Conservation (phyloP, 35 echinoderm and acorn worm genomes). For the Stichopus chloronotus region DNA sequence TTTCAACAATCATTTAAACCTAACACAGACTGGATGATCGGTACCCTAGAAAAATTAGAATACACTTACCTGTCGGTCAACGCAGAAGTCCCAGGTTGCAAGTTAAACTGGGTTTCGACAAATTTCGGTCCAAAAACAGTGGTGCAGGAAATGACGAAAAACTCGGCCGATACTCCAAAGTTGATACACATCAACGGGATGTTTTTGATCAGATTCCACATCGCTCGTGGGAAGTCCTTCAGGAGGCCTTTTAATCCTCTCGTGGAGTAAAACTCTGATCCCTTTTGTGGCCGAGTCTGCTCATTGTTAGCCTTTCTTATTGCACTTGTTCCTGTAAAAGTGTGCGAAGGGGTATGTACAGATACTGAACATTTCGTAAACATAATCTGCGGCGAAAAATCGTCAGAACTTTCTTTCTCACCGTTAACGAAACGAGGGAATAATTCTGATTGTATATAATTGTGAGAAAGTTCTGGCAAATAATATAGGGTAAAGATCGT, state of each 20-base stretch:
- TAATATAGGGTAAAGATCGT: too few species aligned
- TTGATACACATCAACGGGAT: slow-evolving; percentile 72
- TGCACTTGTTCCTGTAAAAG: slow-evolving; percentile 21
- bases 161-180: slow-evolving; percentile 40
- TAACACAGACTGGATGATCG: too few species aligned
- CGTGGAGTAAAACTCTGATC: slow-evolving; percentile 43
- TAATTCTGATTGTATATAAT: too few species aligned
- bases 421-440: too few species aligned
- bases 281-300: slow-evolving; percentile 23
- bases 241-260: slow-evolving; percentile 19
- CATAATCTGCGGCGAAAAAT: too few species aligned
- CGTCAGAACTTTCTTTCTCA: too few species aligned
- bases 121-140: slow-evolving; percentile 70
- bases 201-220: slow-evolving; percentile 54
- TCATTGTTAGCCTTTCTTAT: slow-evolving; percentile 20
- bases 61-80: slow-evolving; percentile 47
- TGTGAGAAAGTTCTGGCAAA: too few species aligned
- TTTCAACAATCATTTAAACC: too few species aligned
- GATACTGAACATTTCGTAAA: neutral
- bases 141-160: slow-evolving; percentile 48
- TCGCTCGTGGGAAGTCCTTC: slow-evolving; percentile 55
- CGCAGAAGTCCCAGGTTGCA: slow-evolving; percentile 42
- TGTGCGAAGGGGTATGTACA: neutral
- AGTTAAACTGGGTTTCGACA: slow-evolving; percentile 67
- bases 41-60: neutral